Base-by-base conservation (phyloP, 2,797 vertebrate species). In the Aselliscus stoliczkanus region DNA sequence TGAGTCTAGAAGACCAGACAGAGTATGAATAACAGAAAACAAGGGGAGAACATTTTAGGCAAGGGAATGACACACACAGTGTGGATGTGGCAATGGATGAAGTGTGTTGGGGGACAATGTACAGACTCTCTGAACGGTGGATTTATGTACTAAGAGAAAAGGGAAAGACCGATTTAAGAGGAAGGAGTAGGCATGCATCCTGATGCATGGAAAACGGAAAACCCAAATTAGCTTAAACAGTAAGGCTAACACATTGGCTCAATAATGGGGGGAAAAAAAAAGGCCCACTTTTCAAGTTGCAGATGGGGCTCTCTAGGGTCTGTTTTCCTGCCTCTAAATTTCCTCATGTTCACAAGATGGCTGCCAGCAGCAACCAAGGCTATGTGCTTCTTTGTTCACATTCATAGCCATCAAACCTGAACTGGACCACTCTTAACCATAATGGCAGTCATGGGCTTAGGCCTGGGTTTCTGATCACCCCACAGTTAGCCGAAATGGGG, bases 11-110 rank as follows among this genome's bases (percentile, higher is more conserved):
- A 69, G 69, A n/a, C 8, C 31, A 81, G 37, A n/a, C 18, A 52
- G 27, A 17, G 58, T 58, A 58, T 90, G 70, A 90, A n/a, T 70
- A 72, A 85, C 21, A 25, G 18, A 64, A 83, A 84, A 42, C 21
- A 67, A 93, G 65, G 42, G 80, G 67, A 87, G 88, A 85, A 29
- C 7, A 25, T 96, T 95, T 83, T 42, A 88, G 73, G 50, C 69
- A n/a, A 31, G 29, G n/a, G 34, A 77, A n/a, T 65, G 90, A 84
- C 52, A 60, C 5, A 47, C 8, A 4, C 14, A 27, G 20, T 83
- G 50, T 93, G 67, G 47, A 82, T 34, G 56, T 76, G 11, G 80
- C 62, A 73, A 34, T 37, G 56, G 14, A 47, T n/a, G 34, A 58
- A n/a, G 23, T 83, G 6, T 81, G 80, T 44, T 73, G 54, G 44